phyloP scores from a whole-genome alignment of 2,797 vertebrate species.

The Sarcoramphus papa region DNA sequence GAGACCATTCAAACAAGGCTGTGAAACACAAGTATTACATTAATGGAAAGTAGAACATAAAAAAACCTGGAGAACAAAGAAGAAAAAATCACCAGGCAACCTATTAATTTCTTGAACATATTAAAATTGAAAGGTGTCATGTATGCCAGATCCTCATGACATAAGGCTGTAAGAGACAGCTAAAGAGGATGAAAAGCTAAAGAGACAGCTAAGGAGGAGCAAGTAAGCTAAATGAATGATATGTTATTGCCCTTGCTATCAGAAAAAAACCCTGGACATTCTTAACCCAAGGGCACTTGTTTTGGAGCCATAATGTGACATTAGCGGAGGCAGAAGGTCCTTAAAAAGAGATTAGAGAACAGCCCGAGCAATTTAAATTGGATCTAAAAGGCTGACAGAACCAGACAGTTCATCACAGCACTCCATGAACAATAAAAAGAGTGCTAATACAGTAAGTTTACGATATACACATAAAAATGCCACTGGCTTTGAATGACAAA shows the following conservation, averaged over 20 bases:
- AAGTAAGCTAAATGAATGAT: background rate
- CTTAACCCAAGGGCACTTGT: background rate
- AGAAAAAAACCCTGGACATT: background rate
- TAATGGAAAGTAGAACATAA: background rate
- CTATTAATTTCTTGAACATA: background rate
- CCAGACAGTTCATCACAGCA: background rate
- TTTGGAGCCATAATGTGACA: background rate
- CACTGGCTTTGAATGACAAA: background rate
- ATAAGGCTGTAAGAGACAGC: background rate
- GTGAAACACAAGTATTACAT: background rate
- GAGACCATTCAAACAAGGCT: background rate
- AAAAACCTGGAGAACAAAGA: background rate
- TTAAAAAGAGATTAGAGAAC: constrained; percentile 13
- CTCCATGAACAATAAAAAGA: background rate
- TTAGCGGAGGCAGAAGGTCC: background rate
- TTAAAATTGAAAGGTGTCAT: background rate
- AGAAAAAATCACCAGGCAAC: background rate
- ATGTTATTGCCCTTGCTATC: background rate
- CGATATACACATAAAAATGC: background rate
- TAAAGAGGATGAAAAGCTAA: background rate
- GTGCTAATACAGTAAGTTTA: background rate
- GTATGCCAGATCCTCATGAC: background rate
- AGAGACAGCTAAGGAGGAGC: background rate
- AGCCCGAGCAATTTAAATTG: background rate
- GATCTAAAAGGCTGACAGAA: constrained; percentile 7